Evolutionary conservation across 2,113 vertebrate genomes (phyloP).

Genomic region (Pterocles orientalis): DNA sequence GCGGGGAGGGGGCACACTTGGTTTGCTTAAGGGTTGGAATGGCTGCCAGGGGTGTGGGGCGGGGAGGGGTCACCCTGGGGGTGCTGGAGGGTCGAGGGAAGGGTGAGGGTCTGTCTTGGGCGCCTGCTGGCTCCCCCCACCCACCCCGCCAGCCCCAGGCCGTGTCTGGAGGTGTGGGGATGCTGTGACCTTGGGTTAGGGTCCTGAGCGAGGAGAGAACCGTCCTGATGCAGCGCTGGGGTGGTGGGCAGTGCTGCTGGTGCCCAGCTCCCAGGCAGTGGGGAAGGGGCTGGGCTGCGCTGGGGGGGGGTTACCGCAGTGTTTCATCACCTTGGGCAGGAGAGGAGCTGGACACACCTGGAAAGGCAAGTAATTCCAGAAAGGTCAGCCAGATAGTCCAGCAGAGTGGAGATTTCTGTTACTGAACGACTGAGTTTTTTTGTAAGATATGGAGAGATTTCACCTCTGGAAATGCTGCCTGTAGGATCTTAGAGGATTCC

Average conservation of each 20-base stretch:
- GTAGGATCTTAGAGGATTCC: background rate
- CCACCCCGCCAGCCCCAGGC: background rate
- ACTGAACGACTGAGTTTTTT: fast-evolving
- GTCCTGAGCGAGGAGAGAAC: background rate
- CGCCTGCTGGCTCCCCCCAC: no score
- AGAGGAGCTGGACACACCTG: background rate
- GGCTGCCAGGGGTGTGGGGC: fast-evolving
- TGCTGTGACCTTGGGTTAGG: background rate
- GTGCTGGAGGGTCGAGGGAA: background rate
- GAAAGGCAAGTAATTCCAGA: background rate
- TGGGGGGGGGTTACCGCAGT: background rate
- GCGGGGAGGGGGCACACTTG: fast-evolving
- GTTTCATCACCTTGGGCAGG: background rate
- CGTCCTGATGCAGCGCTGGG: fast-evolving
- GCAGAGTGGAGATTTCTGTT: background rate
- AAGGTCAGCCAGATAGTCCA: background rate
- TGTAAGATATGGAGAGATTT: background rate
- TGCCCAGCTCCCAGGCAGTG: background rate
- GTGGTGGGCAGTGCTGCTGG: background rate
- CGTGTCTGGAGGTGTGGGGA: fast-evolving
- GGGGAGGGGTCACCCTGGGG: background rate
- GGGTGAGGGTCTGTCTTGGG: background rate
- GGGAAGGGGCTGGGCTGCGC: background rate
- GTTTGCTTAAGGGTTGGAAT: fast-evolving
- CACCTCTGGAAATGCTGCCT: background rate